phyloP scores from a whole-genome alignment of 2,888 invertebrate genomes.

The Epirrita christyi region DNA sequence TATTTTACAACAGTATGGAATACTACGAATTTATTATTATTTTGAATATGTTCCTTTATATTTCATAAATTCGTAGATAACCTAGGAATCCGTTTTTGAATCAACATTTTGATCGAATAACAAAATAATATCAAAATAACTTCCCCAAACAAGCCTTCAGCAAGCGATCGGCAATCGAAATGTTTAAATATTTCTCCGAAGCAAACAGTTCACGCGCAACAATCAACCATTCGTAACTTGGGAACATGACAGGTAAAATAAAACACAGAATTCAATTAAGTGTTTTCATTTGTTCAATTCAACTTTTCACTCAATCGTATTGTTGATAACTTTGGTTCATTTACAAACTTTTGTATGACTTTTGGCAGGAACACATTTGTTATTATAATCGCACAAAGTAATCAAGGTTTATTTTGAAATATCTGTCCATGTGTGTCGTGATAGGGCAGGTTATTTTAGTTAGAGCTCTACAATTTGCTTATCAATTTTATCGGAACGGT shows the following conservation, averaged over 20 bases:
- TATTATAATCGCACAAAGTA: no score
- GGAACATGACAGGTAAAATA: constrained; percentile 13
- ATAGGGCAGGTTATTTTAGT: no score
- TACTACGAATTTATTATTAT: no score
- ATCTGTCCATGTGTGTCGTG: no score
- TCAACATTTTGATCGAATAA: no score
- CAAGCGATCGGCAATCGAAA: neutral
- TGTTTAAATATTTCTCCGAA: constrained; percentile 12
- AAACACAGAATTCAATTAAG: constrained; percentile 3
- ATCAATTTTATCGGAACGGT: no score
- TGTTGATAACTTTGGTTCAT: neutral
- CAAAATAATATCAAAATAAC: neutral
- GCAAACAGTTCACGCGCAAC: constrained; percentile 20
- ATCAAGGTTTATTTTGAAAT: no score
- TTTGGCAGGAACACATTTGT: neutral
- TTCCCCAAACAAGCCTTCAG: constrained; percentile 13
- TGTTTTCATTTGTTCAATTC: constrained; percentile 7
- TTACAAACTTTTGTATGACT: neutral
- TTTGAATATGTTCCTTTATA: no score
- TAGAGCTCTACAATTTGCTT: no score
- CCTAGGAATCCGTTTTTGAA: no score
- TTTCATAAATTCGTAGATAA: no score
- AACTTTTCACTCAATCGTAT: constrained; percentile 8
- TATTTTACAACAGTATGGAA: no score
- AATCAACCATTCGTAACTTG: constrained; percentile 8